Conservation (phyloP, 2,888 invertebrate species). For the Trichopoda pennipes region DNA sequence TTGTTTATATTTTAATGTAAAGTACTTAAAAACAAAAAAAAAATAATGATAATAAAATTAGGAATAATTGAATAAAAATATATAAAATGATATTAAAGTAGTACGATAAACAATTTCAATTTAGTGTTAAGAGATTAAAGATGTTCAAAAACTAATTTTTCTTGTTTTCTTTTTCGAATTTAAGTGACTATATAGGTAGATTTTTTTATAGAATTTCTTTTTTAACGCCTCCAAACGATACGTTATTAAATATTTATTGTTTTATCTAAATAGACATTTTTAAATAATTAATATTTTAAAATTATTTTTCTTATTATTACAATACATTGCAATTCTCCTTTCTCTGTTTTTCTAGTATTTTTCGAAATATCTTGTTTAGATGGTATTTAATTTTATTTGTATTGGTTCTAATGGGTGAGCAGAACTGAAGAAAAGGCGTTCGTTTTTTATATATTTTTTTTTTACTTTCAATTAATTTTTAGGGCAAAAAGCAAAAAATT, state of each 20-base stretch:
- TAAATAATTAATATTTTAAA: slow-evolving; percentile 58
- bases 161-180: slow-evolving; percentile 11
- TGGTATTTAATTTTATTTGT: slow-evolving; percentile 13
- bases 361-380: slow-evolving; percentile 8
- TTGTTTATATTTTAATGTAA: slow-evolving; percentile 36
- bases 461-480: slow-evolving; percentile 27
- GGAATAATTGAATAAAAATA: slow-evolving; percentile 20
- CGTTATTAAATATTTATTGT: slow-evolving; percentile 41
- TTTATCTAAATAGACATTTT: slow-evolving; percentile 64
- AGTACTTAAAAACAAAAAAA: slow-evolving; percentile 32
- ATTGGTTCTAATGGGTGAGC: slow-evolving; percentile 4
- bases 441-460: slow-evolving; percentile 28
- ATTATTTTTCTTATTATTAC: slow-evolving; percentile 55
- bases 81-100: background rate
- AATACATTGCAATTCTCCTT: slow-evolving; percentile 55
- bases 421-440: slow-evolving; percentile 3
- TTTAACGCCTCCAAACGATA: slow-evolving; percentile 48
- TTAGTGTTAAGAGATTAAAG: slow-evolving; percentile 1
- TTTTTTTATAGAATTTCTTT: slow-evolving; percentile 36
- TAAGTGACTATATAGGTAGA: slow-evolving; percentile 35
- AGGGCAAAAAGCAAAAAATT: slow-evolving; percentile 58
- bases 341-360: slow-evolving; percentile 3
- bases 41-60: background rate
- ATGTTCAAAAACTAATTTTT: slow-evolving; percentile 3
- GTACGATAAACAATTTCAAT: background rate